These are phyloP conservation scores for Pangasius sanitwongsei DNA, from an alignment of 2,797 vertebrate genomes.

Conservation along the genomic window DNA sequence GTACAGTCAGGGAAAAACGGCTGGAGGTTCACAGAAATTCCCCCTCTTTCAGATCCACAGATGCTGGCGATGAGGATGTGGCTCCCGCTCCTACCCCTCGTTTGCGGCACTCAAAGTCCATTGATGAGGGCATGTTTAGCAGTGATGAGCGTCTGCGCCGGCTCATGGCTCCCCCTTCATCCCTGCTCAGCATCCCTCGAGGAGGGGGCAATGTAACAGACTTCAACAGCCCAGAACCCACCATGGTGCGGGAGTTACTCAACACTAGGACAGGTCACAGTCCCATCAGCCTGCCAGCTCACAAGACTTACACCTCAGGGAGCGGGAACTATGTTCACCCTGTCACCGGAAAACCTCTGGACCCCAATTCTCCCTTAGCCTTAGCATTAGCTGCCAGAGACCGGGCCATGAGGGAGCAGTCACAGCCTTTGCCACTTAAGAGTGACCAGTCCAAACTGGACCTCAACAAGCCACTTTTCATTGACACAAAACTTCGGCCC, in stretches of 20 bases:
- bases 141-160: slow-evolving; percentile 76
- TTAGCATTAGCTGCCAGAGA: slow-evolving; percentile 86
- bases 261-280: slow-evolving; percentile 75
- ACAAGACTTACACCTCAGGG: slow-evolving; percentile 66
- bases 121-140: slow-evolving; percentile 79
- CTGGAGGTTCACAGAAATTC: slow-evolving; percentile 84
- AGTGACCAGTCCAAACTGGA: slow-evolving; percentile 76
- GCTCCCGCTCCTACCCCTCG: slow-evolving; percentile 72
- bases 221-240: slow-evolving; percentile 73
- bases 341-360: slow-evolving; percentile 83
- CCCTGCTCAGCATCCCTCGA: slow-evolving; percentile 69
- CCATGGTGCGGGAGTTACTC: slow-evolving; percentile 67
- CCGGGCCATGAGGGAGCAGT: slow-evolving; percentile 85
- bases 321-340: slow-evolving; percentile 83
- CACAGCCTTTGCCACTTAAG: slow-evolving; percentile 70
- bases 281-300: slow-evolving; percentile 71
- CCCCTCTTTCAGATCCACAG: slow-evolving; percentile 85
- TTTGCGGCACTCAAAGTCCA: slow-evolving; percentile 78
- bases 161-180: slow-evolving; percentile 71
- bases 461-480: slow-evolving; percentile 87
- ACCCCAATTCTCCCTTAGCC: slow-evolving; percentile 87
- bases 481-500: slow-evolving; percentile 86
- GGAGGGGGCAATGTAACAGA: slow-evolving; percentile 74
- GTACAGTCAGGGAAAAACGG: slow-evolving; percentile 84
- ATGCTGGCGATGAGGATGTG: slow-evolving; percentile 84